Evolutionary conservation across 1,140 invertebrate genomes (phyloP).

Genomic region (Orchestia grillus): DNA sequence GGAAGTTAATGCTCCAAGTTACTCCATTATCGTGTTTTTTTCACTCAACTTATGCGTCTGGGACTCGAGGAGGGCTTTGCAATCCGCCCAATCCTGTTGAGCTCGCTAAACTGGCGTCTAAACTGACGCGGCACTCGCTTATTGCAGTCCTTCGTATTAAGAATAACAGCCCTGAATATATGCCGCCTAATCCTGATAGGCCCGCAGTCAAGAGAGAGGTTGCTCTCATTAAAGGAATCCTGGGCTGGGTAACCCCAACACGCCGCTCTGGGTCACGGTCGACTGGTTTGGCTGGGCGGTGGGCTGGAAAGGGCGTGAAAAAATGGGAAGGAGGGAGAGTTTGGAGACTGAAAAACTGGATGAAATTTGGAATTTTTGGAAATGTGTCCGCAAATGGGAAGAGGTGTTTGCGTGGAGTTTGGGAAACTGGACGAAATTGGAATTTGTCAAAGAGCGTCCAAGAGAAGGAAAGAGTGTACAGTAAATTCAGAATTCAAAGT

Average conservation of each 20-base stretch:
- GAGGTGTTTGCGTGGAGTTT: no score
- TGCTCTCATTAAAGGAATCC: neutral
- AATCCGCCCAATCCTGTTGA: slow-evolving; percentile 15
- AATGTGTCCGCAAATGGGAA: no score
- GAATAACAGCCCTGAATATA: neutral
- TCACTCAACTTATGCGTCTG: neutral
- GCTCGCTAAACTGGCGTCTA: neutral
- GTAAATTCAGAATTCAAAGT: no score
- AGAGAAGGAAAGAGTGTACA: no score
- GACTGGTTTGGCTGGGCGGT: no score
- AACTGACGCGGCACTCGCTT: neutral
- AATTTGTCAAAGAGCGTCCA: no score
- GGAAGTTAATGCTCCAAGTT: slow-evolving; percentile 31
- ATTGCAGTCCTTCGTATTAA: neutral
- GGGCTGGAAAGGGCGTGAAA: no score
- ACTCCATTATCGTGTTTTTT: slow-evolving; percentile 30
- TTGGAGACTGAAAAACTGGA: no score
- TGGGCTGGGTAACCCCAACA: neutral
- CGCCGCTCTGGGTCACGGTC: neutral
- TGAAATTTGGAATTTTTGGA: no score
- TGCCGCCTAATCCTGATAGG: neutral
- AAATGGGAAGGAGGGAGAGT: neutral
- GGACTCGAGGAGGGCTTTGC: neutral
- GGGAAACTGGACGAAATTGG: no score
- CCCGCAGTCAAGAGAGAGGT: neutral